Percentiles rank a stretch among this genome's conserved stretches.
These are phyloP conservation scores for Rhaphigaster nebulosa DNA, from an alignment of 2,888 invertebrate species.

Conservation along the genomic window DNA sequence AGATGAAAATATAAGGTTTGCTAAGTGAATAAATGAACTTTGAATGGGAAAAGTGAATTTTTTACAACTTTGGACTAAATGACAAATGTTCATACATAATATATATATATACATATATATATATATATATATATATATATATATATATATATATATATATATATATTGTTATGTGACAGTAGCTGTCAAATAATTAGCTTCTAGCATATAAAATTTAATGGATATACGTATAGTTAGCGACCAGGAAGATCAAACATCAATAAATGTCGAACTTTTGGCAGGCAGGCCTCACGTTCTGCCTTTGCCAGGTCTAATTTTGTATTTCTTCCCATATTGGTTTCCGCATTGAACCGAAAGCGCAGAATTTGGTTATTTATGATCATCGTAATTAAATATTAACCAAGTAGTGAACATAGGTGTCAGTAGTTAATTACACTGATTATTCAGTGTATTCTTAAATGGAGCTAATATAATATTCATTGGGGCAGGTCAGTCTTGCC, in stretches of 20 bases:
- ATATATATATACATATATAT: too few species aligned
- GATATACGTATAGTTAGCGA: not conserved
- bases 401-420: too few species aligned
- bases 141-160: too few species aligned
- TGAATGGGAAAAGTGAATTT: too few species aligned
- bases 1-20: too few species aligned
- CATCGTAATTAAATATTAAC: not conserved
- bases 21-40: too few species aligned
- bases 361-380: not conserved
- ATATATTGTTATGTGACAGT: too few species aligned
- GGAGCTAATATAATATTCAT: not conserved
- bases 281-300: not conserved
- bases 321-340: not conserved
- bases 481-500: not conserved
- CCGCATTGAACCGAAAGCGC: not conserved
- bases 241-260: conserved; percentile 4
- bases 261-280: conserved; percentile 36
- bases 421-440: too few species aligned
- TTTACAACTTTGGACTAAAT: too few species aligned
- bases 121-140: too few species aligned
- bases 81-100: too few species aligned
- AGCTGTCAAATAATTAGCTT: not conserved
- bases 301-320: conserved; percentile 8
- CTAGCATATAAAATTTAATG: not conserved
- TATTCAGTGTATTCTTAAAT: too few species aligned